phyloP scores from a whole-genome alignment of 2,888 invertebrate genomes.

The Drosophila neonasuta region DNA sequence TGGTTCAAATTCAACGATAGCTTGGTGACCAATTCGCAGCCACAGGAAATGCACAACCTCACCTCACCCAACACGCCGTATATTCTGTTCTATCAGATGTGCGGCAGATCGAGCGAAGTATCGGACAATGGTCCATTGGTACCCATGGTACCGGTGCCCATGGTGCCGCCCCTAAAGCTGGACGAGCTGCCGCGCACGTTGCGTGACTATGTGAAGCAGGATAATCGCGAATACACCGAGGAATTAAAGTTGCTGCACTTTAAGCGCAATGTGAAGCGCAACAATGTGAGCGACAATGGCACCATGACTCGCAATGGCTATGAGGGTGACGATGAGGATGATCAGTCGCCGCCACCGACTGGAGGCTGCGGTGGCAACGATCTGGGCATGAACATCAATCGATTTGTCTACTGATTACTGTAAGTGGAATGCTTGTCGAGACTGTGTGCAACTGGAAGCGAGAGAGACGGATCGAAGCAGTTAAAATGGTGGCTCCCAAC shows the following conservation, averaged over 20 bases:
- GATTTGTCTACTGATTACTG: slow-evolving; percentile 79
- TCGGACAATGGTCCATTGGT: slow-evolving; percentile 62
- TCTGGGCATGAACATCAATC: slow-evolving; percentile 79
- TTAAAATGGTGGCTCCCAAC: slow-evolving; percentile 1
- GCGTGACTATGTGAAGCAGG: slow-evolving; percentile 79
- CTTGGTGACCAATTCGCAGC: slow-evolving; percentile 85
- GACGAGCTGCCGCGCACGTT: slow-evolving; percentile 80
- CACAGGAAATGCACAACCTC: slow-evolving; percentile 85
- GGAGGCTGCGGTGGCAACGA: slow-evolving; percentile 81
- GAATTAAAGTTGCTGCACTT: slow-evolving; percentile 75
- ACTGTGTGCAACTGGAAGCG: slow-evolving; percentile 21
- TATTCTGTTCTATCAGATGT: slow-evolving; percentile 89
- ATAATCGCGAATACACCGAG: slow-evolving; percentile 79
- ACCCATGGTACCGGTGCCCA: slow-evolving; percentile 76
- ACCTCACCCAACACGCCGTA: slow-evolving; percentile 91
- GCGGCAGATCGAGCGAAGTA: slow-evolving; percentile 72
- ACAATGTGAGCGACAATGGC: slow-evolving; percentile 31
- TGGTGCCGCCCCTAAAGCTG: slow-evolving; percentile 71
- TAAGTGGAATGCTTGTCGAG: slow-evolving; percentile 9
- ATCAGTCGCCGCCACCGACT: slow-evolving; percentile 79
- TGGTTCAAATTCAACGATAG: slow-evolving; percentile 94
- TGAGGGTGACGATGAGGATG: slow-evolving; percentile 77
- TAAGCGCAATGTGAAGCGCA: slow-evolving; percentile 60
- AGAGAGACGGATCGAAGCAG: slow-evolving; percentile 5
- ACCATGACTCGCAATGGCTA: slow-evolving; percentile 53